Conservation (phyloP, 2,888 invertebrate species). For the Pycnomerus fuliginosus region DNA sequence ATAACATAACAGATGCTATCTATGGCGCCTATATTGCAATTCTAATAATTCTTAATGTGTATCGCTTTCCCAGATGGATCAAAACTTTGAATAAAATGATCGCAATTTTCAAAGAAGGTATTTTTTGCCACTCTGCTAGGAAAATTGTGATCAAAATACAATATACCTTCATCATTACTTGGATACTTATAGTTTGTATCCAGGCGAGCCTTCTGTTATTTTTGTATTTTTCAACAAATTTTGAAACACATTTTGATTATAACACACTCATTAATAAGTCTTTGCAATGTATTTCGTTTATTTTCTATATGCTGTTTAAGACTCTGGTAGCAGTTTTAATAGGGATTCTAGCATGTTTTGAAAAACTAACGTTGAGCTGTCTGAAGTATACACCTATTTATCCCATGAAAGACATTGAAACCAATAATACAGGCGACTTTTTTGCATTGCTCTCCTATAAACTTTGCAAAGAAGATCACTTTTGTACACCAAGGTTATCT, state of each 20-base stretch:
- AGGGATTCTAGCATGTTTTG: constrained; percentile 47
- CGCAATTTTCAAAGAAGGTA: constrained; percentile 37
- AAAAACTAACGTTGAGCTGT: constrained; percentile 42
- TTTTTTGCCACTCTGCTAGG: constrained; percentile 44
- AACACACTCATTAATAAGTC: constrained; percentile 38
- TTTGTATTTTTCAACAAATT: constrained; percentile 38
- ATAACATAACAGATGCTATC: constrained; percentile 41
- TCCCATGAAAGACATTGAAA: constrained; percentile 44
- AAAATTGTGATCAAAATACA: constrained; percentile 31
- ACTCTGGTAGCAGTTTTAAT: constrained; percentile 35
- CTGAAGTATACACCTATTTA: constrained; percentile 45
- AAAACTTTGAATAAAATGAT: constrained; percentile 38
- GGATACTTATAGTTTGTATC: constrained; percentile 28
- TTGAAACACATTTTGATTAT: constrained; percentile 35
- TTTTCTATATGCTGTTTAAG: constrained; percentile 43
- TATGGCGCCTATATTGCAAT: constrained; percentile 40
- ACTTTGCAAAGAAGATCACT: constrained; percentile 43
- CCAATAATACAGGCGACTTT: constrained; percentile 41
- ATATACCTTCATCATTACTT: constrained; percentile 31
- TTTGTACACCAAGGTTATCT: constrained; percentile 27
- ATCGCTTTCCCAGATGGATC: constrained; percentile 39
- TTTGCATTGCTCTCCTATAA: constrained; percentile 40
- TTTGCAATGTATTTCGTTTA: constrained; percentile 40
- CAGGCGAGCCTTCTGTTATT: constrained; percentile 34
- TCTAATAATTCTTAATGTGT: constrained; percentile 35